A percentile compares a stretch with the other conserved stretches of the same genome.
These are phyloP conservation scores for Marmota monax DNA, from an alignment of 2,113 vertebrate genomes.

Conservation along the genomic window DNA sequence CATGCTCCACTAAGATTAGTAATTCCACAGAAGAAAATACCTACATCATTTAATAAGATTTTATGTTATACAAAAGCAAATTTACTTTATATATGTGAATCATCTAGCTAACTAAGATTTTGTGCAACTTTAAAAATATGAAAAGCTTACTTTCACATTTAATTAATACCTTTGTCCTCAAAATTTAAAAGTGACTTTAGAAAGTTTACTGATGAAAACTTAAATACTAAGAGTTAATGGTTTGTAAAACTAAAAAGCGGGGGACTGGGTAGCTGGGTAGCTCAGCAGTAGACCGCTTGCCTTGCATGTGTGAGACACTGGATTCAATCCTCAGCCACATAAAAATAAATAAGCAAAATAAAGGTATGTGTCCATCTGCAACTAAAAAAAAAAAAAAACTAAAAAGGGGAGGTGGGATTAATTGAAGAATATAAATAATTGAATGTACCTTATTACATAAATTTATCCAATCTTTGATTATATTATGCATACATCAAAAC, in stretches of 20 bases:
- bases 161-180: constrained; percentile 44
- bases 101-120: background rate
- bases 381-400: background rate
- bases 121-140: constrained; percentile 15
- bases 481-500: background rate
- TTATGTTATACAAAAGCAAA: constrained; percentile 16
- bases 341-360: too few relatives aligned
- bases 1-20: constrained; percentile 15
- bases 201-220: constrained; percentile 34
- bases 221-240: background rate
- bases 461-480: background rate
- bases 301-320: too few relatives aligned
- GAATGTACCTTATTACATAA: background rate
- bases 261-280: too few relatives aligned
- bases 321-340: too few relatives aligned
- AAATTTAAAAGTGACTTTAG: constrained; percentile 53
- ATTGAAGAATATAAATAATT: background rate
- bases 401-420: background rate
- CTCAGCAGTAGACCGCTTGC: too few relatives aligned
- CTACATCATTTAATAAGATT: background rate
- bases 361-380: too few relatives aligned
- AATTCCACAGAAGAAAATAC: background rate
- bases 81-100: background rate
- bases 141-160: constrained; percentile 15
- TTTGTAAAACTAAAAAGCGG: background rate